A percentile compares a stretch with the other conserved stretches of the same genome.
These are phyloP conservation scores for Typhlichthys subterraneus DNA, from an alignment of 2,797 vertebrate species.

Conservation along the genomic window DNA sequence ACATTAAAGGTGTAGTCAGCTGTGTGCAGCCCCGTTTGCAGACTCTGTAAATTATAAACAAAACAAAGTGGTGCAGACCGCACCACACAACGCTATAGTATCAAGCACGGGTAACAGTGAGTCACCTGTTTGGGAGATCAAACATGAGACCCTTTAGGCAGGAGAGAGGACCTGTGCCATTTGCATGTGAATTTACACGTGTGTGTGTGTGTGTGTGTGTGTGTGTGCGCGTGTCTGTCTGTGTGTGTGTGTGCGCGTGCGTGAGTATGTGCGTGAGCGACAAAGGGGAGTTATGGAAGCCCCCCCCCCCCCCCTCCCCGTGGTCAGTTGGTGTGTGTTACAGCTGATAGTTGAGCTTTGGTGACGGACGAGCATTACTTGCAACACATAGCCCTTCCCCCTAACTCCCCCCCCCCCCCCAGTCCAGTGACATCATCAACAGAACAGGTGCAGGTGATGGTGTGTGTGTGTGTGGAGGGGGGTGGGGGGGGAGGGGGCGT, in stretches of 20 bases:
- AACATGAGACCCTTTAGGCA: no score
- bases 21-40: no score
- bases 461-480: conserved; percentile 17
- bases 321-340: conserved; percentile 66
- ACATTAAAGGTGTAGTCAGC: no score
- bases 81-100: no score
- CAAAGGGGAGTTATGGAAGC: conserved; percentile 20
- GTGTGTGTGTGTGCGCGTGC: neutral
- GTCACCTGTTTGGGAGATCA: no score
- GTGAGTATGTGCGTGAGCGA: no score
- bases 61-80: no score
- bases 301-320: conserved; percentile 24
- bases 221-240: neutral
- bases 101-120: no score
- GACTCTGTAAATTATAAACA: no score
- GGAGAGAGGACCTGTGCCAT: no score
- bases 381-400: neutral
- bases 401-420: conserved; percentile 4
- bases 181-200: neutral
- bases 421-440: conserved; percentile 47
- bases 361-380: conserved; percentile 61
- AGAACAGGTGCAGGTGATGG: conserved; percentile 15
- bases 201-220: conserved; percentile 10
- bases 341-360: conserved; percentile 58
- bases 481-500: conserved; percentile 22